These are phyloP conservation scores for Neotoxoptera formosana DNA, from an alignment of 1,140 invertebrate genomes.

Conservation along the genomic window DNA sequence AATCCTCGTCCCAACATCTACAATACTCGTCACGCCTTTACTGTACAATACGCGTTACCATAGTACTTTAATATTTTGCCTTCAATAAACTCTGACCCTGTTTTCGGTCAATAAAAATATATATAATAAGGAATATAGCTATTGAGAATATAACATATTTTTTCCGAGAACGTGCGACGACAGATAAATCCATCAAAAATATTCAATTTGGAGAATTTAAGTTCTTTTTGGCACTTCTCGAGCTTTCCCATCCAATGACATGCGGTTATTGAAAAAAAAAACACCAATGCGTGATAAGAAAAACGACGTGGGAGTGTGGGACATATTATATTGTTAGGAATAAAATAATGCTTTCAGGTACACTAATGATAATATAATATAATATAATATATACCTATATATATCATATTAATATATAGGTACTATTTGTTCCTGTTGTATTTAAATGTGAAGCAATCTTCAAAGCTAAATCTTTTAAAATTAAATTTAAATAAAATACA, in stretches of 20 bases:
- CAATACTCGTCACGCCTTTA: not conserved
- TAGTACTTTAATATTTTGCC: not conserved
- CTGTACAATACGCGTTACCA: not conserved
- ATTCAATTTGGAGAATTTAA: not conserved
- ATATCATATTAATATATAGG: too few species aligned
- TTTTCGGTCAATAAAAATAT: not conserved
- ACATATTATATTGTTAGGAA: not conserved
- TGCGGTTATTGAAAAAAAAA: not conserved
- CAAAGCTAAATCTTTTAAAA: slow-evolving; percentile 1
- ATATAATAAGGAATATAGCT: not conserved
- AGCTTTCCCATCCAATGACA: not conserved
- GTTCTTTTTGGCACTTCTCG: not conserved
- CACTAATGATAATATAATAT: not conserved
- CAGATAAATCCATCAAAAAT: not conserved
- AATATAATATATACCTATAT: not conserved
- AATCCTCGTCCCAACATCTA: not conserved
- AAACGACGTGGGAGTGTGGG: not conserved
- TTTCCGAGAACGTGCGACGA: not conserved
- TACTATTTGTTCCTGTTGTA: too few species aligned
- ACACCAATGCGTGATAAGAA: not conserved
- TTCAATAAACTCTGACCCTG: not conserved
- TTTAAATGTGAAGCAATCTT: not conserved
- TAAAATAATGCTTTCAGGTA: not conserved
- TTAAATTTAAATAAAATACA: not conserved
- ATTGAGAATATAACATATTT: not conserved